A percentile compares a stretch with the other conserved stretches of the same genome.
These are phyloP conservation scores for Bovichtus variegatus DNA, from an alignment of 2,797 vertebrate species.

Conservation along the genomic window DNA sequence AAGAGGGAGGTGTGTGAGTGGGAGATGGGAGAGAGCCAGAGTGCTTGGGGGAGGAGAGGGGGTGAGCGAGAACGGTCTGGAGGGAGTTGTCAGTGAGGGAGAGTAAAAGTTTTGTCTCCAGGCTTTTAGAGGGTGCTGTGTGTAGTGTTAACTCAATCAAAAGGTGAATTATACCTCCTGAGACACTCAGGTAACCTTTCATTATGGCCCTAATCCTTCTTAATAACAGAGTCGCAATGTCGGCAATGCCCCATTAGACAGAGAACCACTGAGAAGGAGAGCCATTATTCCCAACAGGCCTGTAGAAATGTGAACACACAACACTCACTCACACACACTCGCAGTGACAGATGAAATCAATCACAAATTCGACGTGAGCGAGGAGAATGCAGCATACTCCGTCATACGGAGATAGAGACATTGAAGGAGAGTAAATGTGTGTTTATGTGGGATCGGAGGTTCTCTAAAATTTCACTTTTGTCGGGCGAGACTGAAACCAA, in stretches of 20 bases:
- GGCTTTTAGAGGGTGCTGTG: conserved; percentile 69
- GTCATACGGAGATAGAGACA: conserved; percentile 32
- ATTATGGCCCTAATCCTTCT: conserved; percentile 86
- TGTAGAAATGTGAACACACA: conserved; percentile 70
- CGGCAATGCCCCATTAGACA: conserved; percentile 84
- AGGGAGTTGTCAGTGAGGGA: conserved; percentile 59
- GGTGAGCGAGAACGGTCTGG: conserved; percentile 29
- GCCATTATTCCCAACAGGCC: conserved; percentile 77
- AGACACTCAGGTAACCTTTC: conserved; percentile 88
- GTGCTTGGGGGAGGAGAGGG: conserved; percentile 38
- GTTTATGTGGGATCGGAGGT: conserved; percentile 30
- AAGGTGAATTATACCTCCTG: conserved; percentile 84
- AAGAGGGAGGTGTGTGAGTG: conserved; percentile 76
- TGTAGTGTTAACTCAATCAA: conserved; percentile 84
- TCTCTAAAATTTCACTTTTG: conserved; percentile 25
- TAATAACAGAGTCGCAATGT: conserved; percentile 85
- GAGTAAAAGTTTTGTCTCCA: conserved; percentile 78
- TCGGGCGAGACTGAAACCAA: conserved; percentile 2
- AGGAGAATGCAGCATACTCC: conserved; percentile 33
- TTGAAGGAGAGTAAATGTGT: conserved; percentile 33
- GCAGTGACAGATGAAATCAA: conserved; percentile 76
- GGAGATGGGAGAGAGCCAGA: conserved; percentile 73
- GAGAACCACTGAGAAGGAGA: conserved; percentile 72
- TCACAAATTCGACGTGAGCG: conserved; percentile 65
- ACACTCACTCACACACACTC: conserved; percentile 50